A percentile compares a stretch with the other conserved stretches of the same genome.
Evolutionary conservation across 1,140 invertebrate genomes (phyloP).

Genomic region (Camponotus pennsylvanicus): DNA sequence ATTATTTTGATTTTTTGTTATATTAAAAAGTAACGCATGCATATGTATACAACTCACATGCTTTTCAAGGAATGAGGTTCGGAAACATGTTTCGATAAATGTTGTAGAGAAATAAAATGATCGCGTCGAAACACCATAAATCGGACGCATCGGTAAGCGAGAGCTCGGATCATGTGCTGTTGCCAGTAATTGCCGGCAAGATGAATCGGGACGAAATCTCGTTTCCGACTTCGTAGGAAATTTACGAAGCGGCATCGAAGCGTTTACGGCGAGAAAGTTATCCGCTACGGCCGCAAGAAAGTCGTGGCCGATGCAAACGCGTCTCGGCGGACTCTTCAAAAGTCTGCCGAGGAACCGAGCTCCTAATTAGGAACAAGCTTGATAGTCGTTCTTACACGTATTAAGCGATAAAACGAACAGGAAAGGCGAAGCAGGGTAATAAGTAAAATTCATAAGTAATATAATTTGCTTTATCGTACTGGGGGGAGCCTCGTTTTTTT

Average conservation of each 20-base stretch:
- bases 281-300: slow-evolving; percentile 67
- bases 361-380: slow-evolving; percentile 74
- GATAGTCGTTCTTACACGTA: slow-evolving; percentile 72
- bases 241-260: slow-evolving; percentile 70
- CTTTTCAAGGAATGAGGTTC: background rate
- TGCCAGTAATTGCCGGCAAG: slow-evolving; percentile 75
- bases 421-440: slow-evolving; percentile 34
- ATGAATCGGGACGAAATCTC: slow-evolving; percentile 76
- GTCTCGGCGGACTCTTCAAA: slow-evolving; percentile 55
- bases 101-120: slow-evolving; percentile 66
- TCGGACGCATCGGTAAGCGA: slow-evolving; percentile 67
- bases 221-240: slow-evolving; percentile 76
- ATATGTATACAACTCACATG: background rate
- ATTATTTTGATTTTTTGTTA: background rate
- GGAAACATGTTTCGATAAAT: slow-evolving; percentile 46
- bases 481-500: background rate
- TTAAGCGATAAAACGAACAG: slow-evolving; percentile 70
- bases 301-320: slow-evolving; percentile 69
- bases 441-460: slow-evolving; percentile 52
- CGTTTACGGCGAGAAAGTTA: slow-evolving; percentile 79
- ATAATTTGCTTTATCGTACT: background rate
- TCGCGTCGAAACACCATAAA: slow-evolving; percentile 71
- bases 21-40: background rate
- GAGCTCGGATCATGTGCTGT: slow-evolving; percentile 74
- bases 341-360: slow-evolving; percentile 59